Conservation (phyloP, 23 tunicate species). For the Ascidia mentula region DNA sequence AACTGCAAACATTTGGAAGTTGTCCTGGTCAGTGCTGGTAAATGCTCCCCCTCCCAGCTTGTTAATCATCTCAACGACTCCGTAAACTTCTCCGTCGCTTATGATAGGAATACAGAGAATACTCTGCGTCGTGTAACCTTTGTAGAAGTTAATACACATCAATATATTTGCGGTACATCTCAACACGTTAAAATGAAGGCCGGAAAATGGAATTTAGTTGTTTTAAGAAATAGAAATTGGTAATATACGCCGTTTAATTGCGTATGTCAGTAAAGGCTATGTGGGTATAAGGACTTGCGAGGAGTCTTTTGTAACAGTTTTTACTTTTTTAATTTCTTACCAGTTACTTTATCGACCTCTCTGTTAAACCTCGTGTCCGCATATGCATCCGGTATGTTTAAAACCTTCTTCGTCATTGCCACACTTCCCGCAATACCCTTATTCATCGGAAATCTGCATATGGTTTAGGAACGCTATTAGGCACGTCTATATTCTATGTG, state of each 20-base stretch:
- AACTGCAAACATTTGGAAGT: slow-evolving; percentile 65
- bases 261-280: too few relatives aligned
- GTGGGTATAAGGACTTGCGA: too few relatives aligned
- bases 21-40: slow-evolving; percentile 62
- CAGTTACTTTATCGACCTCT: slow-evolving; percentile 80
- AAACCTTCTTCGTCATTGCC: slow-evolving; percentile 35
- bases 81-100: slow-evolving; percentile 67
- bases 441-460: slow-evolving; percentile 47
- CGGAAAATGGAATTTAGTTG: too few relatives aligned
- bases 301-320: too few relatives aligned
- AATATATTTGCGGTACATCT: too few relatives aligned
- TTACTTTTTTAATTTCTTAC: slow-evolving; percentile 19
- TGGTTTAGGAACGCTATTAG: too few relatives aligned
- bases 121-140: slow-evolving; percentile 77
- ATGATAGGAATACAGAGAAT: slow-evolving; percentile 73
- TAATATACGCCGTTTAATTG: too few relatives aligned
- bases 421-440: slow-evolving; percentile 75
- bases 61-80: slow-evolving; percentile 87
- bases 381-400: slow-evolving; percentile 59
- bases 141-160: too few relatives aligned
- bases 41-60: slow-evolving; percentile 65
- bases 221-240: too few relatives aligned
- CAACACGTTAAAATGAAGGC: too few relatives aligned
- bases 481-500: too few relatives aligned
- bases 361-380: slow-evolving; percentile 72